Evolutionary conservation across 2,113 vertebrate genomes (phyloP).

Genomic region (Pterocles gutturalis): DNA sequence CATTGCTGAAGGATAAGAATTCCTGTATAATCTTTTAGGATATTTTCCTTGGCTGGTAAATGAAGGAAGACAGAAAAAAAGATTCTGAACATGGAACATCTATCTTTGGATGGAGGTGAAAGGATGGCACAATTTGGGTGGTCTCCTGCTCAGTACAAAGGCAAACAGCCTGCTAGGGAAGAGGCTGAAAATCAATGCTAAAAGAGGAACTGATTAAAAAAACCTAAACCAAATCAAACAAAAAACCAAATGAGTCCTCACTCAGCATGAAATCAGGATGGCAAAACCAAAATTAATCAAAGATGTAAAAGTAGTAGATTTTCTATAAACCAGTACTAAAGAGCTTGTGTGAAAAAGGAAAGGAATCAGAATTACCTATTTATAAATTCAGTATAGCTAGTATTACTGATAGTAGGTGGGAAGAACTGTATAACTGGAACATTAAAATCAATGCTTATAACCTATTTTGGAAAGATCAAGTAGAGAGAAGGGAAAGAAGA

Average conservation of each 20-base stretch:
- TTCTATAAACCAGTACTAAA: not conserved
- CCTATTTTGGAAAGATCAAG: constrained; percentile 28
- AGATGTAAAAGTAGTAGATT: not conserved
- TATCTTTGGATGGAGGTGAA: not conserved
- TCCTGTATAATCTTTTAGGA: not conserved
- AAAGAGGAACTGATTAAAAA: not conserved
- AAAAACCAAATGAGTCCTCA: not conserved
- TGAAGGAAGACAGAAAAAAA: not conserved
- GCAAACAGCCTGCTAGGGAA: not conserved
- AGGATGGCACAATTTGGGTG: not conserved
- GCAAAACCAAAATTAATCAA: not conserved
- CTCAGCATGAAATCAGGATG: not conserved
- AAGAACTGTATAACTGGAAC: not conserved
- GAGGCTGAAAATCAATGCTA: not conserved
- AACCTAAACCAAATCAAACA: not conserved
- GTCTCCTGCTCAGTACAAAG: not conserved
- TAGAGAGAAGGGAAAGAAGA: not conserved
- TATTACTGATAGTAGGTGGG: not conserved
- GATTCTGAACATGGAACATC: not conserved
- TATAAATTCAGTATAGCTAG: not conserved
- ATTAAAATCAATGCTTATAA: constrained; percentile 28
- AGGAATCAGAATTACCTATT: not conserved
- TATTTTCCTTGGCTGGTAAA: not conserved
- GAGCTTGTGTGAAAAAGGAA: not conserved
- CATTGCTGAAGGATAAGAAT: not conserved